These are phyloP conservation scores for Heloderma charlesbogerti DNA, from an alignment of 2,113 vertebrate genomes.

Conservation along the genomic window DNA sequence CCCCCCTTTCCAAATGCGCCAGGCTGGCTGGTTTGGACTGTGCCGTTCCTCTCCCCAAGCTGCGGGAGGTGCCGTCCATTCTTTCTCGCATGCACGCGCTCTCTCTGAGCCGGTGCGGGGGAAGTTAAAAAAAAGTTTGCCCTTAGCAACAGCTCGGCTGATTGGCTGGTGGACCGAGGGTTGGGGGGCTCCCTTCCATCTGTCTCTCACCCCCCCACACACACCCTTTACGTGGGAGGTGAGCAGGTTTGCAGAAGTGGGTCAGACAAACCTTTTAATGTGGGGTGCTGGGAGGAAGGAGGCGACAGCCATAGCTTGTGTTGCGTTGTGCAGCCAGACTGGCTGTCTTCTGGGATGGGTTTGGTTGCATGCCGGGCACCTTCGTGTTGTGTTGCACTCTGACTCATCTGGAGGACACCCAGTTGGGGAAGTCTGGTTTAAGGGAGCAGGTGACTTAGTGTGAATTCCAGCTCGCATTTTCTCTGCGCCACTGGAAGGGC, in stretches of 20 bases:
- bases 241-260: neutral
- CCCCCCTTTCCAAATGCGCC: neutral
- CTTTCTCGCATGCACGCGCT: neutral
- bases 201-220: neutral
- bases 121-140: neutral
- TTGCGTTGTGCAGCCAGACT: neutral
- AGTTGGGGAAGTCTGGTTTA: too few species aligned
- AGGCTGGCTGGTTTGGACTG: neutral
- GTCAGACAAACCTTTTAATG: constrained; percentile 9
- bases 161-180: neutral
- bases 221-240: neutral
- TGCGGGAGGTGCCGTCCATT: constrained; percentile 24
- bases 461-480: neutral
- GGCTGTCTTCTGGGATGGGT: neutral
- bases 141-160: constrained; percentile 69
- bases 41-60: neutral
- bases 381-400: too few species aligned
- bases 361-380: neutral
- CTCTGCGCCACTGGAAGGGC: neutral
- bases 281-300: neutral
- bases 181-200: neutral
- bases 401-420: too few species aligned
- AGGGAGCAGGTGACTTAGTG: neutral
- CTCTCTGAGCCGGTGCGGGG: neutral
- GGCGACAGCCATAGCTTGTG: too few species aligned